Evolutionary conservation across 2,888 invertebrate genomes (phyloP).

Genomic region (Junonia oenone): DNA sequence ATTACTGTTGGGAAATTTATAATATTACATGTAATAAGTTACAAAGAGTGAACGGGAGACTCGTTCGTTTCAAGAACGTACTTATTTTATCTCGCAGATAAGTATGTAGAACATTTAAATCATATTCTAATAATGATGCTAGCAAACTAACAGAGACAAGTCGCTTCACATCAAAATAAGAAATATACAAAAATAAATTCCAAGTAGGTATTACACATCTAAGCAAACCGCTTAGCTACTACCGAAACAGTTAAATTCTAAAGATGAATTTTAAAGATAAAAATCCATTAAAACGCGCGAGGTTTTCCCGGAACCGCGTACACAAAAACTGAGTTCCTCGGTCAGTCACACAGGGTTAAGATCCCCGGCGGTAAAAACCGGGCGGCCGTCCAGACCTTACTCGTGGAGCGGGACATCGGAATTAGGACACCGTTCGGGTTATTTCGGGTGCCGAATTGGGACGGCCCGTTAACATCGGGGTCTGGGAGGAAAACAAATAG

Average conservation of each 20-base stretch:
- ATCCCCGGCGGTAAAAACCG: constrained; percentile 30
- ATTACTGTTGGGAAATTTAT: constrained; percentile 12
- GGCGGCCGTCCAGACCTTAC: constrained; percentile 27
- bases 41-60: constrained; percentile 5
- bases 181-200: too few species aligned
- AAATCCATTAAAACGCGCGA: not conserved
- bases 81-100: not conserved
- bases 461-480: constrained; percentile 68
- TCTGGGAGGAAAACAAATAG: constrained; percentile 59
- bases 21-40: constrained; percentile 6
- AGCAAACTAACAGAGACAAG: not conserved
- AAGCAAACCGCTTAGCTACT: not conserved
- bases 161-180: not conserved
- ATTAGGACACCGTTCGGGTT: constrained; percentile 62
- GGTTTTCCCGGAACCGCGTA: constrained; percentile 6
- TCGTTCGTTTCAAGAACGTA: not conserved
- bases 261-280: not conserved
- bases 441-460: constrained; percentile 71
- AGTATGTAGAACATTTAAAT: not conserved
- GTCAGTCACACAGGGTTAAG: constrained; percentile 33
- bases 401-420: constrained; percentile 42
- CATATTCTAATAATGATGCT: not conserved
- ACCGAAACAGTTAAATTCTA: not conserved
- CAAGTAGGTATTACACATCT: too few species aligned
- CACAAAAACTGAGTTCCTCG: constrained; percentile 22